These are phyloP conservation scores for Echinometra lucunter DNA, from an alignment of 53 echinoderm and acorn worm species.

Conservation along the genomic window DNA sequence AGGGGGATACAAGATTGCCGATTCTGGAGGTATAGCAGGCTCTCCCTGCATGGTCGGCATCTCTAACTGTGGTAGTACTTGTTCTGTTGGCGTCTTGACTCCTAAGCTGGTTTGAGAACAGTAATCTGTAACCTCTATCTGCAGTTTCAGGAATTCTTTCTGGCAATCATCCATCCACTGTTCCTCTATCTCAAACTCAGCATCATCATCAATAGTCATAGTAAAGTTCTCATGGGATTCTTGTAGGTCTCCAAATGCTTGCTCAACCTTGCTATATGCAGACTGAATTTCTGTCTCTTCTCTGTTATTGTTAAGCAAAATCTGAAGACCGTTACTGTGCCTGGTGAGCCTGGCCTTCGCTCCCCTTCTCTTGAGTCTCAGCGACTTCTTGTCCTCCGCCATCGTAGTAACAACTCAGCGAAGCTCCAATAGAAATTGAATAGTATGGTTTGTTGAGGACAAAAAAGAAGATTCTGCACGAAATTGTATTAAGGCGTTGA, in stretches of 20 bases:
- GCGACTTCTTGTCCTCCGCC: slow-evolving; percentile 11
- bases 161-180: too few relatives aligned
- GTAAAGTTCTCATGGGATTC: slow-evolving; percentile 35
- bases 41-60: neutral
- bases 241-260: slow-evolving; percentile 11
- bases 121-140: too few relatives aligned
- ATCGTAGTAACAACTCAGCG: neutral
- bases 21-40: neutral
- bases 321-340: neutral
- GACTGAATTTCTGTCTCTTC: neutral
- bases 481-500: too few relatives aligned
- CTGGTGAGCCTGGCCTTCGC: slow-evolving; percentile 61
- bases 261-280: neutral
- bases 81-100: too few relatives aligned
- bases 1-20: neutral
- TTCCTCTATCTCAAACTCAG: too few relatives aligned
- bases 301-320: neutral
- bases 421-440: slow-evolving; percentile 15
- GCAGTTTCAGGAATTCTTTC: too few relatives aligned
- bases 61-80: neutral
- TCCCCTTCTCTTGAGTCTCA: slow-evolving; percentile 59
- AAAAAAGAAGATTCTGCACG: too few relatives aligned
- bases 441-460: slow-evolving; percentile 2
- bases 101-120: too few relatives aligned
- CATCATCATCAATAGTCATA: too few relatives aligned